Base-by-base conservation (phyloP, 2,797 vertebrate species). In the Amblyopsis hoosieri region DNA sequence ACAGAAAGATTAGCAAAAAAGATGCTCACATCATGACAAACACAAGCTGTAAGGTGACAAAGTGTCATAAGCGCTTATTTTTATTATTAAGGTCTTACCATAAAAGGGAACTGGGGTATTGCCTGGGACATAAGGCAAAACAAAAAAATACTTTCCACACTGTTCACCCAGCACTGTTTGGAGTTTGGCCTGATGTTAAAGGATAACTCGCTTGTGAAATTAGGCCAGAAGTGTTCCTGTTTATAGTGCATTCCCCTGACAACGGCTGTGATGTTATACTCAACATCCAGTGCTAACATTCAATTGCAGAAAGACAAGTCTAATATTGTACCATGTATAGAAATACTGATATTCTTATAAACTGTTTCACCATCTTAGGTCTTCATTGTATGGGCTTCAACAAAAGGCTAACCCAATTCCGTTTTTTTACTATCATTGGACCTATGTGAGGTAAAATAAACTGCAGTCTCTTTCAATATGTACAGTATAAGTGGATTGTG, bases 361-460 rank as follows among this genome's bases (percentile, higher is more conserved):
- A 83, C 64, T 79, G n/a, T 12, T 75, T 75, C 33, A 37, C 55
- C 33, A 37, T 56, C 31, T 42, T 11, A 3, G 1, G 12, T 42
- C 37, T 42, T 42, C 66, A 70, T 65, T 46, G 62, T 73, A 65
- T 17, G 13, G 60, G 70, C 72, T 74, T 66, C 66, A 69, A 48
- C 55, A 73, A 31, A 55, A 47, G 62, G 47, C 58, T 63, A 45
- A 66, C 70, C 58, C 64, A 69, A 46, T 76, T 67, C 64, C 73
- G 80, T 63, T 78, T 64, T 64, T 85, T 74, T 64, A 76, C 71
- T 81, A 75, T 79, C 69, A 80, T 85, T 75, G 76, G 70, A 85
- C 73, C 62, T 81, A 71, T 67, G 80, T 80, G 84, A 87, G 86
- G 86, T 85, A 85, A 86, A 89, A 85, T 84, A 86, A 87, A 87